phyloP scores from a whole-genome alignment of 2,888 invertebrate genomes.

The Mesoligia furuncula region DNA sequence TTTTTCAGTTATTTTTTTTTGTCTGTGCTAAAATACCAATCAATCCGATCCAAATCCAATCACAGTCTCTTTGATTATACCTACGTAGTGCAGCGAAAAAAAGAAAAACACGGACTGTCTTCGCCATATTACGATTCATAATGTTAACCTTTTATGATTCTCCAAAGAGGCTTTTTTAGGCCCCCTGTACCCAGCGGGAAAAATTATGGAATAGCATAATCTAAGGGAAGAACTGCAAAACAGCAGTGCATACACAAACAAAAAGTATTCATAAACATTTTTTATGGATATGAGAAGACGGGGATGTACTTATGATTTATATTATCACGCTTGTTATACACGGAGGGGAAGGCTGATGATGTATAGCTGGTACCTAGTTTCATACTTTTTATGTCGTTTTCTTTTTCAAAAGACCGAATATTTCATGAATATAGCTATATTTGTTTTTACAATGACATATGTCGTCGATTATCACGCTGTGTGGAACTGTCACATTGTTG shows the following conservation, averaged over 20 bases:
- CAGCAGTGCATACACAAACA: slow-evolving; percentile 11
- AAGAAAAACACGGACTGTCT: too few relatives aligned
- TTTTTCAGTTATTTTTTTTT: too few relatives aligned
- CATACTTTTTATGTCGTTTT: not conserved
- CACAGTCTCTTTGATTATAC: too few relatives aligned
- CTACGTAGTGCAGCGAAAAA: too few relatives aligned
- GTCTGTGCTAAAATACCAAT: too few relatives aligned
- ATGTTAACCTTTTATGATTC: too few relatives aligned
- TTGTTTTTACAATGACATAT: not conserved
- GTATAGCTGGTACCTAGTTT: not conserved
- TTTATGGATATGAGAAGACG: not conserved
- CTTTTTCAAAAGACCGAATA: not conserved
- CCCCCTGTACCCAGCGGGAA: slow-evolving; percentile 4
- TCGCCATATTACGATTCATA: too few relatives aligned
- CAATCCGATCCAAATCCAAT: too few relatives aligned
- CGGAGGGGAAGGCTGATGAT: not conserved
- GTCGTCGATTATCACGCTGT: slow-evolving; percentile 10
- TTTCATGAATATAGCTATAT: not conserved
- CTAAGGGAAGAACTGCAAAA: slow-evolving; percentile 22
- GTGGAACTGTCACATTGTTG: not conserved
- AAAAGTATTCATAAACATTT: slow-evolving; percentile 25
- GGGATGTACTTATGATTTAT: slow-evolving; percentile 20
- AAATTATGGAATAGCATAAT: slow-evolving; percentile 25
- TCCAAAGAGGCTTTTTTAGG: too few relatives aligned
- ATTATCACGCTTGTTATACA: slow-evolving; percentile 24